Percentiles rank a stretch among this genome's conserved stretches.
Evolutionary conservation across 2,888 invertebrate species (phyloP).

Genomic region (Caenorhabditis sp.): DNA sequence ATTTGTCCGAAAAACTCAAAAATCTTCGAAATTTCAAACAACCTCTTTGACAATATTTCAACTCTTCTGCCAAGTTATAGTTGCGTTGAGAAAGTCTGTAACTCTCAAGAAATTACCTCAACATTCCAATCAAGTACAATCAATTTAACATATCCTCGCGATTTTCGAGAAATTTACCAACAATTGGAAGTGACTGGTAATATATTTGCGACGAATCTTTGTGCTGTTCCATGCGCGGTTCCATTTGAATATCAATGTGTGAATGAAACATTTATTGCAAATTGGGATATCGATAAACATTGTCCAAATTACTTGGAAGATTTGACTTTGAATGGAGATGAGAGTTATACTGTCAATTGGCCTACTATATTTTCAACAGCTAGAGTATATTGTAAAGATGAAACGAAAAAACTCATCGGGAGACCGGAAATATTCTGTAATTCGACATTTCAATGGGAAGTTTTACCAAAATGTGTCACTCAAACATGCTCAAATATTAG

Average conservation of each 20-base stretch:
- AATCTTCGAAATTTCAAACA: not conserved
- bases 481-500: constrained; percentile 19
- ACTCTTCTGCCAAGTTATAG: not conserved
- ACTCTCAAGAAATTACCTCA: not conserved
- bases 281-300: not conserved
- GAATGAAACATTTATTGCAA: not conserved
- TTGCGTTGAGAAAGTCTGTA: not conserved
- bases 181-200: not conserved
- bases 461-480: constrained; percentile 9
- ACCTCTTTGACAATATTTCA: not conserved
- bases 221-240: not conserved
- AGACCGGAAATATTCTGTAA: not conserved
- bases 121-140: not conserved
- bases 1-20: not conserved
- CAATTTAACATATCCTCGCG: not conserved
- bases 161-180: not conserved
- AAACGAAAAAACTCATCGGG: constrained; percentile 9
- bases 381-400: constrained; percentile 4
- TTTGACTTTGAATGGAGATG: not conserved
- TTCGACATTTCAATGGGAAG: constrained; percentile 11
- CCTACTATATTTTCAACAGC: not conserved
- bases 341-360: not conserved
- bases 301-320: not conserved
- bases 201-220: not conserved
- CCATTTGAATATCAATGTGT: not conserved